Base-by-base conservation (phyloP, 2,113 vertebrate genomes). In the Nerophis lumbriciformis region DNA sequence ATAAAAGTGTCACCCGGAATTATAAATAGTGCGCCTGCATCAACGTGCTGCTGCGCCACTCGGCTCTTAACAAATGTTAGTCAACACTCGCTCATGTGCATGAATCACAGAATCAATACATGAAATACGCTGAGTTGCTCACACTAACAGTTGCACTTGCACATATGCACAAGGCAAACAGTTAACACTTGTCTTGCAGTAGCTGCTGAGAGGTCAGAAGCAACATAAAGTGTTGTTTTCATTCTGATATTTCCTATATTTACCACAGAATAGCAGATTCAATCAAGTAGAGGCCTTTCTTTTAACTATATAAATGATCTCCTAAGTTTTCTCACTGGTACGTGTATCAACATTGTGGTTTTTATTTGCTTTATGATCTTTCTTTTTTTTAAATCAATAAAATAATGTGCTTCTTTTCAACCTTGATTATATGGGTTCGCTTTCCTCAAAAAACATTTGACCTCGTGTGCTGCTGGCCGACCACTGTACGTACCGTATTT, bases 191-290 rank as follows among this genome's bases (percentile, higher is more conserved):
- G 50, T 57, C 54, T 54, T 52, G 19, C 19, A 28, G 10, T 15
- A 62, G 47, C 65, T 62, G 59, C 66, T 6, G 51, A 73, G 63
- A 52, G 54, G 35, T 49, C 68, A 71, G 69, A 73, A 72, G 69
- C 51, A 51, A 58, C 19, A 63, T 57, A 47, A 65, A 55, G 51
- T 35, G 48, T 66, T 50, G 59, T 11, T 44, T 76, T 63, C 59
- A 69, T 67, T 56, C 21, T 6, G 8, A 10, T 11, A 28, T 16
- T 28, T 28, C 19, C 19, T 52, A 16, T 11, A 52, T 21, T 52
- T 11, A 10, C 11, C 5, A 10, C 10, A 52, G 2, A 21, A 10
- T 5, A 11, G 1, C 38, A 39, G 11, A 19, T 12, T 28, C 11
- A 50, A 13, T 52, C 9, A 10, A 39, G 38, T 11, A 21, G 19